Conservation (phyloP, 1,140 invertebrate genomes). For the Neodiprion virginianus region DNA sequence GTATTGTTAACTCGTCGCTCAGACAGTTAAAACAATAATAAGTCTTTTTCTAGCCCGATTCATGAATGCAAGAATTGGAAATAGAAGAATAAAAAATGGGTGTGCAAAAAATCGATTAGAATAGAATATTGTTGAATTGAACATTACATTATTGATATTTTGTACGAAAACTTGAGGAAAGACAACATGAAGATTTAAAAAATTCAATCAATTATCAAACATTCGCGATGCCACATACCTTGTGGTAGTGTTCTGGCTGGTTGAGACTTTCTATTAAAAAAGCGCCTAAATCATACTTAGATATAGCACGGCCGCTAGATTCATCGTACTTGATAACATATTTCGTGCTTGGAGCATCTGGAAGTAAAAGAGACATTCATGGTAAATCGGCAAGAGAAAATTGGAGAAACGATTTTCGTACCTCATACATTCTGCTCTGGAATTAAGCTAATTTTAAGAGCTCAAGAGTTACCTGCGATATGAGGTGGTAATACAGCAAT, state of each 20-base stretch:
- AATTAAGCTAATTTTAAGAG: constrained; percentile 14
- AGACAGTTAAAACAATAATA: too few species aligned
- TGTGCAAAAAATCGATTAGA: too few species aligned
- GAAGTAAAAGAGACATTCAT: constrained; percentile 44
- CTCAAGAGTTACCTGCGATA: constrained; percentile 70
- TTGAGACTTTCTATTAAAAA: constrained; percentile 77
- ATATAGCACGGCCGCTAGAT: constrained; percentile 71
- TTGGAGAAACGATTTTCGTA: constrained; percentile 22
- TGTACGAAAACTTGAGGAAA: too few species aligned
- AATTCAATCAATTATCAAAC: not conserved
- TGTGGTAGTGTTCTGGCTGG: constrained; percentile 72
- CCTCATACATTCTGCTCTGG: not conserved
- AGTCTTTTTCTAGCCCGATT: too few species aligned
- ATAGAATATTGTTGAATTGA: too few species aligned
- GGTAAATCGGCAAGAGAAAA: constrained; percentile 22
- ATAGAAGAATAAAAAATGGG: too few species aligned
- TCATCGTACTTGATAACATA: constrained; percentile 66
- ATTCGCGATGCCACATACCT: constrained; percentile 69
- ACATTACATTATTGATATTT: too few species aligned
- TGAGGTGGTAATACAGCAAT: constrained; percentile 83
- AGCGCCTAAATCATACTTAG: constrained; percentile 76
- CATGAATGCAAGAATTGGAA: too few species aligned
- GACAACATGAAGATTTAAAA: too few species aligned
- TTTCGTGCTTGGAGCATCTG: constrained; percentile 66
- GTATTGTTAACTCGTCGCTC: too few species aligned